Percentiles rank a stretch among this genome's conserved stretches.
phyloP scores from a whole-genome alignment of 1,140 invertebrate species.

The Bicyclus anynana region DNA sequence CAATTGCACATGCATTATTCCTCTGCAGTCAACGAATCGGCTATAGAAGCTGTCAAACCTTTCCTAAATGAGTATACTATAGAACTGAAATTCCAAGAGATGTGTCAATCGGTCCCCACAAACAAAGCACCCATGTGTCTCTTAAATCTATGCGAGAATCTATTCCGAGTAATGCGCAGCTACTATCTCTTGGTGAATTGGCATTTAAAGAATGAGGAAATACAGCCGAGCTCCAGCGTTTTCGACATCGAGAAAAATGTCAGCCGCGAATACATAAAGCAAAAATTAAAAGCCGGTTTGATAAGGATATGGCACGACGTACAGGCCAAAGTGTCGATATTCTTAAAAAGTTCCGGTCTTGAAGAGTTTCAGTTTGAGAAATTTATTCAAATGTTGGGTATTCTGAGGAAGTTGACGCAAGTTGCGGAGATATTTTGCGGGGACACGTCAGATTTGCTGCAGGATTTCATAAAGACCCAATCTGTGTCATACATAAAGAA shows the following conservation, averaged over 20 bases:
- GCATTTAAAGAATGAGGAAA: constrained; percentile 81
- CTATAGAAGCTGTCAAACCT: constrained; percentile 86
- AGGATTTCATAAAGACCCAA: constrained; percentile 91
- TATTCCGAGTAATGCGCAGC: constrained; percentile 89
- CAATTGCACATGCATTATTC: constrained; percentile 97
- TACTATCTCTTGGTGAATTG: constrained; percentile 90
- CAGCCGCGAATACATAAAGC: constrained; percentile 87
- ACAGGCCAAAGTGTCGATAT: constrained; percentile 91
- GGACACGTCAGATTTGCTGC: constrained; percentile 90
- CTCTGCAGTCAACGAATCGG: constrained; percentile 93
- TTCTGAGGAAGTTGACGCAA: constrained; percentile 92
- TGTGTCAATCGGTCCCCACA: constrained; percentile 86
- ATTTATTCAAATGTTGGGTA: constrained; percentile 93
- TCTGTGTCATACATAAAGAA: constrained; percentile 92
- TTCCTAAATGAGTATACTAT: constrained; percentile 83
- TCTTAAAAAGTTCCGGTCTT: constrained; percentile 87
- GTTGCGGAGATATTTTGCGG: constrained; percentile 94
- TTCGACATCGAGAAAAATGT: constrained; percentile 81
- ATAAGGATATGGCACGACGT: constrained; percentile 95
- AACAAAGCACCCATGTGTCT: constrained; percentile 90
- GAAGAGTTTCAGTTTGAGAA: constrained; percentile 95
- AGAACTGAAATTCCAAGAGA: constrained; percentile 86
- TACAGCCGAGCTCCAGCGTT: constrained; percentile 45
- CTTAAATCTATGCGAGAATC: constrained; percentile 87
- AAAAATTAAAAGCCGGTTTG: constrained; percentile 93